phyloP scores from a whole-genome alignment of 2,888 invertebrate species.

The Matsumyia berberina region DNA sequence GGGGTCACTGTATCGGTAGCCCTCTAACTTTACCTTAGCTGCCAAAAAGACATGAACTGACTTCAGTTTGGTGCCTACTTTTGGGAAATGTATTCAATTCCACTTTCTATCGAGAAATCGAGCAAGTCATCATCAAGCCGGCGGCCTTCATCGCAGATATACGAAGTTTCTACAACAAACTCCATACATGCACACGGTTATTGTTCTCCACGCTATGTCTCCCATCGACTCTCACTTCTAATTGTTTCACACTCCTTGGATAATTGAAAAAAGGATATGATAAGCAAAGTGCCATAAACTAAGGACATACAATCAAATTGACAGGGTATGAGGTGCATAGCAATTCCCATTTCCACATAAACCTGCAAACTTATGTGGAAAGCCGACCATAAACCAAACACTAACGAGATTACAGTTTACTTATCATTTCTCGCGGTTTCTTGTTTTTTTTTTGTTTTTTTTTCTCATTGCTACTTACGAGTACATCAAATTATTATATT shows the following conservation, averaged over 20 bases:
- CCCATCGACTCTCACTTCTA: not conserved
- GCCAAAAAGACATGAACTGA: too few species aligned
- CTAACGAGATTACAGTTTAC: conserved; percentile 74
- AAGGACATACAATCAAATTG: conserved; percentile 18
- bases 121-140: too few species aligned
- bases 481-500: conserved; percentile 64
- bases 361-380: conserved; percentile 16
- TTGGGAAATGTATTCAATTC: too few species aligned
- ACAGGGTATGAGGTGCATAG: not conserved
- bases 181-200: not conserved
- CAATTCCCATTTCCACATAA: conserved; percentile 1
- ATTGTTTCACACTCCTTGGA: conserved; percentile 16
- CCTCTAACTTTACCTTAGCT: too few species aligned
- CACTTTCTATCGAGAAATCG: too few species aligned
- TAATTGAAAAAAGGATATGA: conserved; percentile 9
- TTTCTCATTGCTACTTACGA: conserved; percentile 19
- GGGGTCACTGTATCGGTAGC: too few species aligned
- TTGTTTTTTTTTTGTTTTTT: conserved; percentile 37
- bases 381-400: conserved; percentile 29
- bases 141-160: too few species aligned
- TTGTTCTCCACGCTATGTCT: not conserved
- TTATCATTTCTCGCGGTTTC: conserved; percentile 64
- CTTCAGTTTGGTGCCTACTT: too few species aligned
- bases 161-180: too few species aligned
- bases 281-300: not conserved